These are phyloP conservation scores for Saccostrea cuccullata DNA, from an alignment of 1,140 invertebrate genomes.

Conservation along the genomic window DNA sequence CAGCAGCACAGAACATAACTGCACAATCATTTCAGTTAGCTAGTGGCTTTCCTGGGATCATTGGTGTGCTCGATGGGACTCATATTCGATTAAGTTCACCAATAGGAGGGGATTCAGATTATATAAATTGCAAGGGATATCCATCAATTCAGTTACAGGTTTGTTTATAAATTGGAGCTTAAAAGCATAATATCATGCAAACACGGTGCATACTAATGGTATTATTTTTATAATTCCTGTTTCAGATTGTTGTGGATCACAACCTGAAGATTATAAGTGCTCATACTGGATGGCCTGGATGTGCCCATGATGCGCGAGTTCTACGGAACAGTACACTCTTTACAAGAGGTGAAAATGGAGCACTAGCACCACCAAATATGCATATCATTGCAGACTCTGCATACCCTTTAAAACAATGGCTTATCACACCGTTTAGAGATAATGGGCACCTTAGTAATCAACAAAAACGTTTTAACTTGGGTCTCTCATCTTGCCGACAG, in stretches of 20 bases:
- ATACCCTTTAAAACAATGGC: constrained; percentile 32
- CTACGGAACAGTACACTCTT: constrained; percentile 45
- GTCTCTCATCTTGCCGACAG: neutral
- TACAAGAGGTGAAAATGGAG: constrained; percentile 40
- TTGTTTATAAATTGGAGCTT: neutral
- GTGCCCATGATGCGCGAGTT: constrained; percentile 47
- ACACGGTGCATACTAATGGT: neutral
- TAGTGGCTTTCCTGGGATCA: constrained; percentile 45
- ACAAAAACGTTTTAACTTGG: constrained; percentile 32
- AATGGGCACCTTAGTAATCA: constrained; percentile 23
- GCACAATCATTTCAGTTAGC: constrained; percentile 34
- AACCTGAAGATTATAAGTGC: constrained; percentile 33
- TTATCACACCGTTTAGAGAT: constrained; percentile 42
- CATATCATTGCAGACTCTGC: constrained; percentile 36
- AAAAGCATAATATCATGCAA: constrained; percentile 2
- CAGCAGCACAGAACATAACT: constrained; percentile 35
- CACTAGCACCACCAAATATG: neutral
- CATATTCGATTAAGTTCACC: constrained; percentile 44
- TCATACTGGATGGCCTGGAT: constrained; percentile 52
- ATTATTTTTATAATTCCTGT: neutral
- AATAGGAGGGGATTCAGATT: constrained; percentile 46
- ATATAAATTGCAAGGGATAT: constrained; percentile 46
- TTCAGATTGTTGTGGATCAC: constrained; percentile 49
- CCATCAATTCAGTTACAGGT: constrained; percentile 44
- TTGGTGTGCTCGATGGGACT: constrained; percentile 50